phyloP scores from a whole-genome alignment of 2,797 vertebrate genomes.

The Odontamblyopus rebecca region DNA sequence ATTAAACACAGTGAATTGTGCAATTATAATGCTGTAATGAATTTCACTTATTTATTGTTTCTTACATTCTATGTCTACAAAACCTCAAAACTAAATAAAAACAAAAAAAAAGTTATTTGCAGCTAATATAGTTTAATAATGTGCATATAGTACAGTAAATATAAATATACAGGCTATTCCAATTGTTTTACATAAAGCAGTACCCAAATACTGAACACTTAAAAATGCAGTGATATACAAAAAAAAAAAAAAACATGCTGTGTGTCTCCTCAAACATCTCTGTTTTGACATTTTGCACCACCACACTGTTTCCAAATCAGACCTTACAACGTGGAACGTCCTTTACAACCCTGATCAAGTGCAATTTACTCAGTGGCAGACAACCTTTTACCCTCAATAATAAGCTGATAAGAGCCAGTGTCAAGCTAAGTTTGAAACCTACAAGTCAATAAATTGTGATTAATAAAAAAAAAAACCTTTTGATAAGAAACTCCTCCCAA shows the following conservation, averaged over 20 bases:
- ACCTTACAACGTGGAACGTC: slow-evolving; percentile 55
- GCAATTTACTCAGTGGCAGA: slow-evolving; percentile 31
- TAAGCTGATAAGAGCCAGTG: slow-evolving; percentile 51
- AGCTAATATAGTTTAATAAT: no score
- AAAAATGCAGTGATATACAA: not conserved
- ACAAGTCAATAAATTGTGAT: slow-evolving; percentile 14
- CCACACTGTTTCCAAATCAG: not conserved
- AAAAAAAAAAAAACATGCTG: no score
- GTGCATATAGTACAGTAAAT: not conserved
- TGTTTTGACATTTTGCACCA: not conserved
- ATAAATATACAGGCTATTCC: not conserved
- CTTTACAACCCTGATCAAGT: slow-evolving; percentile 29
- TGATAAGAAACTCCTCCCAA: slow-evolving; percentile 57
- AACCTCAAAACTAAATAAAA: no score
- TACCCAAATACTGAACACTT: not conserved
- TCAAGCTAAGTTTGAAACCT: slow-evolving; percentile 3
- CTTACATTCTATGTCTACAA: no score
- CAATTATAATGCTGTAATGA: no score
- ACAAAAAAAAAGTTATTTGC: no score
- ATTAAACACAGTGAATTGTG: no score
- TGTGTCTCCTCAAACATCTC: not conserved
- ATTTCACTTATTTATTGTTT: no score
- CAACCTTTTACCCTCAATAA: slow-evolving; percentile 61
- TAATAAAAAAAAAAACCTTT: slow-evolving; percentile 12
- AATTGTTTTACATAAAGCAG: not conserved